Percentiles rank a stretch among this genome's conserved stretches.
These are phyloP conservation scores for Marmota flaviventris DNA, from an alignment of 2,113 vertebrate genomes.

Conservation along the genomic window DNA sequence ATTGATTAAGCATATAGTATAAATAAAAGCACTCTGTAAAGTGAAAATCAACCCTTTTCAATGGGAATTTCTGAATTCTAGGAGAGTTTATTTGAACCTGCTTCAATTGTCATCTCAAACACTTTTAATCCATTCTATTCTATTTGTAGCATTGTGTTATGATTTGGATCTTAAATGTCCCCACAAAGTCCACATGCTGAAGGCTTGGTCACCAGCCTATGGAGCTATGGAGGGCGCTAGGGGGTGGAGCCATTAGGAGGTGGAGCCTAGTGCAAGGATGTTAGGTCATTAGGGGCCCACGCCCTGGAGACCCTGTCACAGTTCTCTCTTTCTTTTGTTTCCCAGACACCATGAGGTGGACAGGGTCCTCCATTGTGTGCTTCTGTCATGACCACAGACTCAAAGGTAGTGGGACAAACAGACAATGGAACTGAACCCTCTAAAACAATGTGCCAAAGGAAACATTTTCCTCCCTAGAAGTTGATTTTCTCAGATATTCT, in stretches of 20 bases:
- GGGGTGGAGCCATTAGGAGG: too few species aligned
- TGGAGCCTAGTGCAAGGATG: background rate
- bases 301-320: too few species aligned
- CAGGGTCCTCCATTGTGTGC: background rate
- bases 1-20: background rate
- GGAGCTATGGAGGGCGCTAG: too few species aligned
- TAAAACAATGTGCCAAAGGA: background rate
- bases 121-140: background rate
- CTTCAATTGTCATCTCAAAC: background rate
- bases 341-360: background rate
- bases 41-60: background rate
- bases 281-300: too few species aligned
- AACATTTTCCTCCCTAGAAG: background rate
- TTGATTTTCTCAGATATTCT: background rate
- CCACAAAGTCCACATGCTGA: background rate
- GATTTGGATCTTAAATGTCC: background rate
- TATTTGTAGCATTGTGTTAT: background rate
- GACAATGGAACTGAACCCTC: background rate
- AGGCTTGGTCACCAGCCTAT: background rate
- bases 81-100: background rate
- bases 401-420: background rate
- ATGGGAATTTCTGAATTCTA: background rate
- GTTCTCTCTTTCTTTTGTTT: background rate
- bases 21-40: background rate
- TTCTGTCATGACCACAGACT: background rate